These are phyloP conservation scores for Lepilemur septentrionalis DNA, from an alignment of 2,797 vertebrate species.

Conservation along the genomic window DNA sequence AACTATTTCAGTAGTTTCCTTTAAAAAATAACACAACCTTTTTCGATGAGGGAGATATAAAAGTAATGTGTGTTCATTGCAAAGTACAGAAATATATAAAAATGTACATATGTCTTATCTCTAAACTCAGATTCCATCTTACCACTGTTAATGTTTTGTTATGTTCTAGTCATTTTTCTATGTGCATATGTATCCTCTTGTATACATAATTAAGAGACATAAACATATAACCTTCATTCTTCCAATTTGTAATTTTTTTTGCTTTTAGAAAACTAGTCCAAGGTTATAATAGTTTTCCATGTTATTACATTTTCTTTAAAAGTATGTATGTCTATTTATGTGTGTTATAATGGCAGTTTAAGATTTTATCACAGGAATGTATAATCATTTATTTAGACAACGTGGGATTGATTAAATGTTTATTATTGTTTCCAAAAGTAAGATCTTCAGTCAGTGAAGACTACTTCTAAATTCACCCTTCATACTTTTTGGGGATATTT, in stretches of 20 bases:
- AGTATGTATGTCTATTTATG: background rate
- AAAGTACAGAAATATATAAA: background rate
- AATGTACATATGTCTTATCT: background rate
- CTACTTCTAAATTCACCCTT: background rate
- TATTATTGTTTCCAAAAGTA: background rate
- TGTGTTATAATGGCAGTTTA: background rate
- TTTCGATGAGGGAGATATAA: background rate
- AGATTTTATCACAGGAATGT: background rate
- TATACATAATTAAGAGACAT: background rate
- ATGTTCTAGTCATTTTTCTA: background rate
- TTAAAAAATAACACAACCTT: background rate
- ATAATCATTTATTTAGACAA: background rate
- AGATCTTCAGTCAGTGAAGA: background rate
- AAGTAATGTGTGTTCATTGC: background rate
- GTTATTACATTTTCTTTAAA: background rate
- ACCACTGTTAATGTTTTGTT: background rate
- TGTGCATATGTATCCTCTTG: background rate
- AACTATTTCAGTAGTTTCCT: background rate
- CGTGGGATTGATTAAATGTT: background rate
- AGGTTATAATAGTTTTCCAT: background rate
- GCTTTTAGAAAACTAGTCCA: background rate
- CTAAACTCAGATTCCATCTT: background rate
- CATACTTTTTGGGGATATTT: background rate
- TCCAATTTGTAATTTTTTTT: background rate
- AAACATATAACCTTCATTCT: background rate